phyloP scores from a whole-genome alignment of 2,797 vertebrate genomes.

The Lycodopsis pacificus region DNA sequence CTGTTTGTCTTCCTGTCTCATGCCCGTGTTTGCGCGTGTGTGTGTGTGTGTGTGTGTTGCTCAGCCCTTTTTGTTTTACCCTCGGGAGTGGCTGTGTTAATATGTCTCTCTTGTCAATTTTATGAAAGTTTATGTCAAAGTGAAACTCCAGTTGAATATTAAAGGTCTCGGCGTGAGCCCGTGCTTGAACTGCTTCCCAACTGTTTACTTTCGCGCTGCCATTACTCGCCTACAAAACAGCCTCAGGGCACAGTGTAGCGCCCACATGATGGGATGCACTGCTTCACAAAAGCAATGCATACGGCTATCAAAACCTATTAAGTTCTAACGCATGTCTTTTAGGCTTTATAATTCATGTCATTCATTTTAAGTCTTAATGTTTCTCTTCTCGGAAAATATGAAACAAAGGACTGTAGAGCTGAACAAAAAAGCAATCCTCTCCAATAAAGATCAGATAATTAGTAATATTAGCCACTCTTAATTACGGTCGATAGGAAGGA shows the following conservation, averaged over 20 bases:
- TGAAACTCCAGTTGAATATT: slow-evolving; percentile 70
- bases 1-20: slow-evolving; percentile 75
- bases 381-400: slow-evolving; percentile 16
- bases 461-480: slow-evolving; percentile 16
- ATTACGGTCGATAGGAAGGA: slow-evolving; percentile 21
- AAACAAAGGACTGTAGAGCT: background rate
- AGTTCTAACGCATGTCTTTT: slow-evolving; percentile 38
- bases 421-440: background rate
- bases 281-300: slow-evolving; percentile 68
- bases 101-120: slow-evolving; percentile 70
- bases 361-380: slow-evolving; percentile 33
- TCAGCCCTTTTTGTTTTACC: slow-evolving; percentile 44
- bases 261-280: slow-evolving; percentile 60
- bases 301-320: slow-evolving; percentile 73
- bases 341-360: slow-evolving; percentile 25
- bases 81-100: slow-evolving; percentile 54
- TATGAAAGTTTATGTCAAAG: slow-evolving; percentile 63
- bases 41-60: slow-evolving; percentile 34
- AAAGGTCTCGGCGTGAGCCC: slow-evolving; percentile 61
- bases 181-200: slow-evolving; percentile 73
- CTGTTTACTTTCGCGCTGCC: slow-evolving; percentile 76
- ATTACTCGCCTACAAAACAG: slow-evolving; percentile 72
- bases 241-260: slow-evolving; percentile 64
- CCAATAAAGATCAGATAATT: background rate
- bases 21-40: slow-evolving; percentile 23